These are phyloP conservation scores for Drosophila melanogaster DNA, from an alignment of 1,140 invertebrate species.

Conservation along the genomic window DNA sequence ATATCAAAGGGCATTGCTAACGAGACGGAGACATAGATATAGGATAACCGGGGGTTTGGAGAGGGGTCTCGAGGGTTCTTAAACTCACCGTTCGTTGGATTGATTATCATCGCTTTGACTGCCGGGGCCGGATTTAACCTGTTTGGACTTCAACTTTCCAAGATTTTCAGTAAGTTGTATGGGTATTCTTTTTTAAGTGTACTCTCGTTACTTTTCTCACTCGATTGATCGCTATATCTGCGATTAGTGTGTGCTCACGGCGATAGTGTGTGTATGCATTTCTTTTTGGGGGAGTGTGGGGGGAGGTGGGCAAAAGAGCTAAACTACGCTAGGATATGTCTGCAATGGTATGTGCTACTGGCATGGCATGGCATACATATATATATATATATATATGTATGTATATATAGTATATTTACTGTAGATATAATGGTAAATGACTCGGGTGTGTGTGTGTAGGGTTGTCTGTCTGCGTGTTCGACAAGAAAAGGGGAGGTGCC, in stretches of 20 bases:
- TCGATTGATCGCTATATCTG: conserved; percentile 5
- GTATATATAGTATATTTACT: conserved; percentile 11
- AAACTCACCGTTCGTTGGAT: conserved; percentile 38
- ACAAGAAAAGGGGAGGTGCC: conserved; percentile 5
- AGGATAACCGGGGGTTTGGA: neutral
- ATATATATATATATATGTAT: conserved; percentile 3
- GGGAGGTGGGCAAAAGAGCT: conserved; percentile 14
- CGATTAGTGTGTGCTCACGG: conserved; percentile 3
- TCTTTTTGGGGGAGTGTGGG: conserved; percentile 3
- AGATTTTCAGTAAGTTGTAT: conserved; percentile 41
- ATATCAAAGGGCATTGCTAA: neutral
- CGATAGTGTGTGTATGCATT: neutral
- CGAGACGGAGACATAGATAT: conserved; percentile 1
- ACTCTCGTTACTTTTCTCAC: neutral
- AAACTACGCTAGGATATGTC: conserved; percentile 45
- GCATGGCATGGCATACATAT: conserved; percentile 24
- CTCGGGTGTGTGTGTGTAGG: conserved; percentile 7
- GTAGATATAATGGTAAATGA: conserved; percentile 17
- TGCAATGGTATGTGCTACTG: conserved; percentile 46
- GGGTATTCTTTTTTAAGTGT: conserved; percentile 1
- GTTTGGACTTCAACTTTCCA: conserved; percentile 53
- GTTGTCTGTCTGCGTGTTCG: conserved; percentile 28
- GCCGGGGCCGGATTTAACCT: conserved; percentile 47
- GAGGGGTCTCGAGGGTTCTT: conserved; percentile 14
- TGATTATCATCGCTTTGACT: conserved; percentile 32